Evolutionary conservation across 2,888 invertebrate species (phyloP).

Genomic region (Muschampia plurimacula): DNA sequence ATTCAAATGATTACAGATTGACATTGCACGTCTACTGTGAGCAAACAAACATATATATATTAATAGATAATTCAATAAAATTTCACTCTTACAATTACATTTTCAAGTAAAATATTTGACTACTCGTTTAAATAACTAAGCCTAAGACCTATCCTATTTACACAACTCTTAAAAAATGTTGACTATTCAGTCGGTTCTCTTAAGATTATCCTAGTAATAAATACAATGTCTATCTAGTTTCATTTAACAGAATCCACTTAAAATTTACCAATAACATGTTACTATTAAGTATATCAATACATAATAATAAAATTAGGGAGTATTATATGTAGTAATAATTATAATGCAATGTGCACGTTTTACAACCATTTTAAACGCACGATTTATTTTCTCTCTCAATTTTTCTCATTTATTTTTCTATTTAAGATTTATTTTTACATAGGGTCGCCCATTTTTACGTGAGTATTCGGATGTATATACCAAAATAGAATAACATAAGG

Average conservation of each 20-base stretch:
- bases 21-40: constrained; percentile 5
- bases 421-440: not conserved
- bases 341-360: constrained; percentile 47
- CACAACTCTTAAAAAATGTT: constrained; percentile 77
- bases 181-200: constrained; percentile 85
- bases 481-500: not conserved
- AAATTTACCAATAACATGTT: constrained; percentile 23
- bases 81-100: constrained; percentile 7
- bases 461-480: not conserved
- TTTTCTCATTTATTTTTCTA: not conserved
- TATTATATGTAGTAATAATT: not conserved
- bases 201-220: constrained; percentile 49
- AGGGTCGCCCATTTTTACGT: constrained; percentile 8
- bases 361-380: constrained; percentile 33
- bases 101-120: constrained; percentile 58
- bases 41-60: not conserved
- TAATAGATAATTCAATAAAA: constrained; percentile 17
- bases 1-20: not conserved
- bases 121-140: constrained; percentile 51
- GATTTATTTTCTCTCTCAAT: constrained; percentile 5
- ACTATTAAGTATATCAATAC: not conserved
- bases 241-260: constrained; percentile 50
- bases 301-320: constrained; percentile 23
- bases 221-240: constrained; percentile 22
- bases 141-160: constrained; percentile 64